phyloP scores from a whole-genome alignment of 2,888 invertebrate species.

The Andrena camellia region DNA sequence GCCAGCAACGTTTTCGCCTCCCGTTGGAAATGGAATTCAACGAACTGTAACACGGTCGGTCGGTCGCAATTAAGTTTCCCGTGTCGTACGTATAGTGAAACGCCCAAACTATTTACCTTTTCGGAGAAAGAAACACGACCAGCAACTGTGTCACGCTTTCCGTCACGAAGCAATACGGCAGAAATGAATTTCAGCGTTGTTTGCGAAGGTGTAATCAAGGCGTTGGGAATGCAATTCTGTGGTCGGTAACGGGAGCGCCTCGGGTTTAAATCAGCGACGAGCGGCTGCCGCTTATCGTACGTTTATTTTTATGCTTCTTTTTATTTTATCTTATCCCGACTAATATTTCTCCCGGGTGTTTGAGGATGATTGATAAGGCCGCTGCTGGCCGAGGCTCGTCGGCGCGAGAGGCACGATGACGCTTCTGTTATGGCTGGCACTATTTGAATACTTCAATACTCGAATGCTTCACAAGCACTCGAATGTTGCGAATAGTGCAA shows the following conservation, averaged over 20 bases:
- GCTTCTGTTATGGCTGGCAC: too few relatives aligned
- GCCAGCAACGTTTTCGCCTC: not conserved
- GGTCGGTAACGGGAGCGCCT: conserved; percentile 17
- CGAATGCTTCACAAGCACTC: too few relatives aligned
- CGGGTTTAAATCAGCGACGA: conserved; percentile 45
- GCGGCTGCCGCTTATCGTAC: conserved; percentile 54
- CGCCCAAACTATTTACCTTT: conserved; percentile 27
- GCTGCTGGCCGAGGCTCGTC: conserved; percentile 21
- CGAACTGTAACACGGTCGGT: not conserved
- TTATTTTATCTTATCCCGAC: conserved; percentile 58
- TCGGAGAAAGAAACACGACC: not conserved
- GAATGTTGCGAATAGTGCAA: too few relatives aligned
- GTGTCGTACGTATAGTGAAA: not conserved
- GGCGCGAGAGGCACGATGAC: too few relatives aligned
- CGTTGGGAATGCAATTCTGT: conserved; percentile 39
- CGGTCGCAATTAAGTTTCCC: not conserved
- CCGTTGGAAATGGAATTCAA: not conserved
- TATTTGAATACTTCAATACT: too few relatives aligned
- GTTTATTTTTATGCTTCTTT: conserved; percentile 58
- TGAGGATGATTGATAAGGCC: conserved; percentile 62
- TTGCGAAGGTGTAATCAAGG: conserved; percentile 22
- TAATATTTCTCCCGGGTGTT: conserved; percentile 62
- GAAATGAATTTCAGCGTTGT: conserved; percentile 37
- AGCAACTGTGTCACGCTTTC: too few relatives aligned
- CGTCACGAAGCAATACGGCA: too few relatives aligned